Evolutionary conservation across 2,888 invertebrate genomes (phyloP).

Genomic region (Parnassius apollo): DNA sequence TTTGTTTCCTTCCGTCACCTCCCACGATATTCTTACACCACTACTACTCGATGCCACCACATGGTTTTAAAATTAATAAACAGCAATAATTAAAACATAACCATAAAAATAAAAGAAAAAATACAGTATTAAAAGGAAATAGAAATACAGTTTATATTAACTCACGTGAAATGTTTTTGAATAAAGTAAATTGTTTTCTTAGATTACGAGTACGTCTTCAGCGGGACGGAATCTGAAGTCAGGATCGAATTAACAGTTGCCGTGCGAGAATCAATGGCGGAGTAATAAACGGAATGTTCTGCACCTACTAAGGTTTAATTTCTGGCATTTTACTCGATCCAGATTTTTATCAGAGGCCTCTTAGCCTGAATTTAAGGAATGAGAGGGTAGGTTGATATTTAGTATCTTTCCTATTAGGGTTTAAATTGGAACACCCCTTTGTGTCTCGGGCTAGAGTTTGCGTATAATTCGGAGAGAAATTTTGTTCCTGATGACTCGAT

Average conservation of each 20-base stretch:
- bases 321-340: neutral
- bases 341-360: neutral
- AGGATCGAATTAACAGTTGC: conserved; percentile 28
- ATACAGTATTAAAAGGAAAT: neutral
- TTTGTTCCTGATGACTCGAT: neutral
- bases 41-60: too few relatives aligned
- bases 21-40: too few relatives aligned
- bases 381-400: too few relatives aligned
- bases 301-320: conserved; percentile 11
- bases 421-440: too few relatives aligned
- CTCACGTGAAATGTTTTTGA: conserved; percentile 22
- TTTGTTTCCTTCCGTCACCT: too few relatives aligned
- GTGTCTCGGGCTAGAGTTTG: too few relatives aligned
- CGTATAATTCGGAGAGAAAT: neutral
- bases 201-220: conserved; percentile 25
- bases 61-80: too few relatives aligned
- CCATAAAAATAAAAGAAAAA: neutral
- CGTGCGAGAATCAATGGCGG: conserved; percentile 28
- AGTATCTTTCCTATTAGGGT: too few relatives aligned
- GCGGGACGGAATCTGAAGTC: conserved; percentile 16
- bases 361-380: too few relatives aligned
- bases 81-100: too few relatives aligned
- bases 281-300: conserved; percentile 20
- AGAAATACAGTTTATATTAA: conserved; percentile 2
- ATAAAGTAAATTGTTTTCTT: conserved; percentile 19